Percentiles rank a stretch among this genome's conserved stretches.
Conservation (phyloP, 1,140 invertebrate species). For the Pseudomyrmex flavicornis region DNA sequence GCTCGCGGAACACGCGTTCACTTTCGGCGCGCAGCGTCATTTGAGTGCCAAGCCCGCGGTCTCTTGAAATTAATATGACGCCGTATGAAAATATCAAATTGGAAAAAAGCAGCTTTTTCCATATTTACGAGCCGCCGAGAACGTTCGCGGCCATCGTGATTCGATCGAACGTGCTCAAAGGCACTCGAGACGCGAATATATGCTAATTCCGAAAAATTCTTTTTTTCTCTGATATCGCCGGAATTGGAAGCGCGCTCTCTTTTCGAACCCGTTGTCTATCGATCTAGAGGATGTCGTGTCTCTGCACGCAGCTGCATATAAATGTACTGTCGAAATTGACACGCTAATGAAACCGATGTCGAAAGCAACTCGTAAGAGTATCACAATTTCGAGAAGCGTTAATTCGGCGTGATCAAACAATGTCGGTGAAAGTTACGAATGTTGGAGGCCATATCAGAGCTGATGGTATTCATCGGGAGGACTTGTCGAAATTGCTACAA, state of each 20-base stretch:
- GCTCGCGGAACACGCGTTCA: background rate
- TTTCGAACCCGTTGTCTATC: too few relatives aligned
- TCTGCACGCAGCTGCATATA: too few relatives aligned
- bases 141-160: background rate
- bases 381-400: slow-evolving; percentile 3
- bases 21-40: slow-evolving; percentile 16
- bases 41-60: slow-evolving; percentile 4
- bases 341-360: slow-evolving; percentile 6
- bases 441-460: background rate
- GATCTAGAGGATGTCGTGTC: too few relatives aligned
- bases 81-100: background rate
- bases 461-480: slow-evolving; percentile 6
- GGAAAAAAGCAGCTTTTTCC: background rate
- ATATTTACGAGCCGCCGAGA: background rate
- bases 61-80: background rate
- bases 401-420: slow-evolving; percentile 31
- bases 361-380: background rate
- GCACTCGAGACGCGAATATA: background rate
- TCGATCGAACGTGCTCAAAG: background rate
- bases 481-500: slow-evolving; percentile 37
- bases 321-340: background rate
- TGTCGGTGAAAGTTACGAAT: slow-evolving; percentile 9
- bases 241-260: too few relatives aligned
- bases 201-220: background rate
- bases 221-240: background rate